Conservation (phyloP, 23 tunicate species). For the Styela plicata region DNA sequence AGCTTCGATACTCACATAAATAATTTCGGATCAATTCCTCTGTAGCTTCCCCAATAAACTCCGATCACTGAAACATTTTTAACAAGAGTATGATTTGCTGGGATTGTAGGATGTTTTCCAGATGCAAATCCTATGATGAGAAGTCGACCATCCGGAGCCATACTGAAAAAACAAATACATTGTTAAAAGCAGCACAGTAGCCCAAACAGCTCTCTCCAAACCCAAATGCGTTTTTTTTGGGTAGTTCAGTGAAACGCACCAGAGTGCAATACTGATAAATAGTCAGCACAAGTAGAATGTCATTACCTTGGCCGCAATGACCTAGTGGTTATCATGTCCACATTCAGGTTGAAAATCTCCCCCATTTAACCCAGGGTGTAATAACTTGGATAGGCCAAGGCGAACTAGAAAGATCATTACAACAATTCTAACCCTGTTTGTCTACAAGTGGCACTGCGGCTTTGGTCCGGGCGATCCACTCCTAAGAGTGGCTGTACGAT, state of each 20-base stretch:
- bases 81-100: constrained; percentile 82
- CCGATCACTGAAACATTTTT: constrained; percentile 88
- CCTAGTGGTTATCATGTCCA: no score
- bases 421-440: no score
- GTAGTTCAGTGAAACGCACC: not conserved
- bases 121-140: constrained; percentile 83
- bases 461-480: no score
- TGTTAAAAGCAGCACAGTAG: no score
- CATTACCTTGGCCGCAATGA: no score
- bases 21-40: constrained; percentile 19
- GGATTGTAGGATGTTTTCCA: constrained; percentile 73
- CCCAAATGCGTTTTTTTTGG: constrained; percentile 8
- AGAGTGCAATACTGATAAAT: not conserved
- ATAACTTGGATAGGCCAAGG: no score
- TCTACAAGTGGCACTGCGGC: no score
- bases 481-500: no score
- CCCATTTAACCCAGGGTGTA: no score
- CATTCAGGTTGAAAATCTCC: no score
- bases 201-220: not conserved
- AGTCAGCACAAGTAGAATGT: no score
- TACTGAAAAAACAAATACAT: constrained; percentile 26
- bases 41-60: constrained; percentile 66
- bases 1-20: constrained; percentile 56
- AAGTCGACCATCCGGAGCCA: constrained; percentile 78
- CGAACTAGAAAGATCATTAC: no score